Percentiles rank a stretch among this genome's conserved stretches.
Evolutionary conservation across 2,113 vertebrate genomes (phyloP).

Genomic region (Trachemys scripta): DNA sequence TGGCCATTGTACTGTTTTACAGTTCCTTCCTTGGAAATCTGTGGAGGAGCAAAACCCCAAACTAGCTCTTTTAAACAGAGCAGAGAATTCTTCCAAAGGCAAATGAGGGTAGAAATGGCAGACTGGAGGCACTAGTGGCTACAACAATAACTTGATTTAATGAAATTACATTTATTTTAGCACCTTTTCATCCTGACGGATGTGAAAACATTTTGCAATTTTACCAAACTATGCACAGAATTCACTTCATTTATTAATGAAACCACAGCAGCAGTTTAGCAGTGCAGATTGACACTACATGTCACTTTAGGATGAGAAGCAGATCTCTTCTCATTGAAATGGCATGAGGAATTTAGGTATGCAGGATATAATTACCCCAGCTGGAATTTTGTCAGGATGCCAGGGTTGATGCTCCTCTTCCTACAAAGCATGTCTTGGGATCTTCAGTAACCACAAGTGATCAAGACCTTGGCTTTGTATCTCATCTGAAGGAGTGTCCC

Average conservation of each 20-base stretch:
- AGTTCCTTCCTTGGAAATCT: background rate
- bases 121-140: background rate
- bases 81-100: background rate
- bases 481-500: background rate
- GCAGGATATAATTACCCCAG: background rate
- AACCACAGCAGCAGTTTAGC: background rate
- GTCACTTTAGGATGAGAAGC: background rate
- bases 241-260: accelerated
- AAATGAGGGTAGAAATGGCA: background rate
- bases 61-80: background rate
- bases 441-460: background rate
- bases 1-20: background rate
- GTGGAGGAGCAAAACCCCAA: background rate
- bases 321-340: background rate
- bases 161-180: background rate
- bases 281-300: background rate
- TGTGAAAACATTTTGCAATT: background rate
- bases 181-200: background rate
- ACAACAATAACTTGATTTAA: background rate
- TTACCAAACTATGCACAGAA: background rate
- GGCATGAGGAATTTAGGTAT: background rate
- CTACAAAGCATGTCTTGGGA: background rate
- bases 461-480: background rate
- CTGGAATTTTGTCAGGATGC: background rate
- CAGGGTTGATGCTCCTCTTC: background rate